Evolutionary conservation across 2,113 vertebrate genomes (phyloP).

Genomic region (Chlorocebus sabaeus): DNA sequence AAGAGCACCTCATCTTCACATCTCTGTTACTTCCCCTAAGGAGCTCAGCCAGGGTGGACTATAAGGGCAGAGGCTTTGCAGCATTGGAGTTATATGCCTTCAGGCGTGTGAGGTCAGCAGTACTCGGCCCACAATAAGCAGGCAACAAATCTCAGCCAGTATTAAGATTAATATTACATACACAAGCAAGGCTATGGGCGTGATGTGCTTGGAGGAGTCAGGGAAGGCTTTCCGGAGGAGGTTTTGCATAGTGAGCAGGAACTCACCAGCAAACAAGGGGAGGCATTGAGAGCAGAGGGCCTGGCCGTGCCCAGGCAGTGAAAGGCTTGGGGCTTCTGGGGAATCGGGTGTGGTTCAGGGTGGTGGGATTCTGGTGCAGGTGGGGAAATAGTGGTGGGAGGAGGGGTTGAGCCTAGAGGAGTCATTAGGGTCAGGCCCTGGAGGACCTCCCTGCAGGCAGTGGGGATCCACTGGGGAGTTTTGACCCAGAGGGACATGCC

Average conservation of each 20-base stretch:
- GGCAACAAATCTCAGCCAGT: not conserved
- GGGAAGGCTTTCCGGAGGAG: not conserved
- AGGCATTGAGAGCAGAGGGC: not conserved
- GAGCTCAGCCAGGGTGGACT: not conserved
- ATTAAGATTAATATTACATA: not conserved
- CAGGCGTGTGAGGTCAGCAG: not conserved
- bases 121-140: not conserved
- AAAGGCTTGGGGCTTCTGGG: not conserved
- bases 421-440: not conserved
- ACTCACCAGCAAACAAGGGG: not conserved
- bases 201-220: not conserved
- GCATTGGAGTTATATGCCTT: not conserved
- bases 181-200: not conserved
- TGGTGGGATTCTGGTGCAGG: not conserved
- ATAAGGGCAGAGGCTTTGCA: not conserved
- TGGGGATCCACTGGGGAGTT: not conserved
- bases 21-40: not conserved
- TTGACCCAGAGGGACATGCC: not conserved
- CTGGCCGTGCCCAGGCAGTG: accelerated
- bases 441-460: not conserved
- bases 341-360: not conserved
- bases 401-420: not conserved
- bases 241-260: not conserved
- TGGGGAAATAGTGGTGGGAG: not conserved
- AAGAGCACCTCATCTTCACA: not conserved